Evolutionary conservation across 2,113 vertebrate species (phyloP), one percentile per base, ranked within the genome.

Genomic region (Nerophis ophidion): DNA sequence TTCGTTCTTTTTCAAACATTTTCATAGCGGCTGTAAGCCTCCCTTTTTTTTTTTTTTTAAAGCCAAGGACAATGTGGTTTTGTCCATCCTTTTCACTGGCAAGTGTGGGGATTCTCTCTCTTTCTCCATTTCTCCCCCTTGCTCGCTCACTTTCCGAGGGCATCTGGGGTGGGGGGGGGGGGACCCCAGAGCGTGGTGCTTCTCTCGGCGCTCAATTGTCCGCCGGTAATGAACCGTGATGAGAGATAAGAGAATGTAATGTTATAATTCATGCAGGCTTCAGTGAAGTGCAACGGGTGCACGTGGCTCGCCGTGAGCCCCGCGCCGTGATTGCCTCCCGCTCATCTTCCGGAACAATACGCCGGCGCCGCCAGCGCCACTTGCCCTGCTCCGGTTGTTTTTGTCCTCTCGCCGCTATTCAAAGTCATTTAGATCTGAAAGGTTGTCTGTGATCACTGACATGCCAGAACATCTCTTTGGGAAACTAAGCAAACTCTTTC

Each of bases 31-130:
- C 91, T 88, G 87, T 87, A 92, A 92, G 89, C 88, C 90, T 84
- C 84, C 90, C 26, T 26, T 26, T 26, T 26, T 26, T 26, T 26
- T 26, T 26, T 26, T 91, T 93, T 93, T 90, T 92, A 91, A 90
- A 89, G 86, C 84, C 78, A 69, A 67, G 75, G 87, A 94, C 92
- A 93, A 92, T 94, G 92, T 91, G 90, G 86, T 93, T 89, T 88
- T 89, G 88, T 91, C 83, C 77, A 81, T 83, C 74, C 63, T 76
- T 83, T 80, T 81, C 80, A 83, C 59, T 5, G 45, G 72, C 65
- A 73, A 81, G 79, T 72, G 75, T 71, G 75, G 76, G 75, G 79
- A 83, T 80, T 81, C 80, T 78, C 71, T 75, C 63, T 71, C 58
- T 57, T 14, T 68, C 69, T 65, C 26, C 4, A 26, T 26, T 65